Evolutionary conservation across 1,140 invertebrate genomes (phyloP).

Genomic region (Pomacea maculata): DNA sequence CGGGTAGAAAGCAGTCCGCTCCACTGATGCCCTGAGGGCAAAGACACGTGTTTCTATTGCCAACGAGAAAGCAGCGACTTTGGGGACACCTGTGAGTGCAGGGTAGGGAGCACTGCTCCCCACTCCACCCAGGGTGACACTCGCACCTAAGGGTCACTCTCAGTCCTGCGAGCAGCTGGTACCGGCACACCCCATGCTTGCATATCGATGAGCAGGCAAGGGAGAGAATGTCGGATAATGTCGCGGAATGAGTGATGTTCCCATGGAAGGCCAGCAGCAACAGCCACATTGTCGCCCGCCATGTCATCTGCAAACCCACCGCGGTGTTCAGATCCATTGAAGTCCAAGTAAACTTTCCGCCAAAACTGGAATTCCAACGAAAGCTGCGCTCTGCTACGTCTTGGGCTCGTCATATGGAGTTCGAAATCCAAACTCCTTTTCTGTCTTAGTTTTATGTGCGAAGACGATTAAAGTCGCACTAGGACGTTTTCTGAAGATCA

Average conservation of each 20-base stretch:
- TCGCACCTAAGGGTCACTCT: neutral
- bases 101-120: constrained; percentile 7
- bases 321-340: no score
- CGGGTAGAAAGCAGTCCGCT: constrained; percentile 1
- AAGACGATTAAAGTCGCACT: no score
- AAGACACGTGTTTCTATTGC: neutral
- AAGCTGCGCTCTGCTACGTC: no score
- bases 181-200: constrained; percentile 8
- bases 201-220: constrained; percentile 5
- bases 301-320: no score
- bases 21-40: neutral
- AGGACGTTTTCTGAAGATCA: no score
- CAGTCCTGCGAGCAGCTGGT: neutral
- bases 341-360: no score
- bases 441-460: no score
- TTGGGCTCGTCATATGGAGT: no score
- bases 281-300: neutral
- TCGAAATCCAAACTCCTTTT: no score
- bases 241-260: neutral
- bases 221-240: neutral
- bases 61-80: neutral
- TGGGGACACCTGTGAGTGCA: neutral
- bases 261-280: neutral
- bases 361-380: no score
- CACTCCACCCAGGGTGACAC: constrained; percentile 10